A percentile compares a stretch with the other conserved stretches of the same genome.
phyloP scores from a whole-genome alignment of 2,797 vertebrate species.

The Pempheris klunzingeri region DNA sequence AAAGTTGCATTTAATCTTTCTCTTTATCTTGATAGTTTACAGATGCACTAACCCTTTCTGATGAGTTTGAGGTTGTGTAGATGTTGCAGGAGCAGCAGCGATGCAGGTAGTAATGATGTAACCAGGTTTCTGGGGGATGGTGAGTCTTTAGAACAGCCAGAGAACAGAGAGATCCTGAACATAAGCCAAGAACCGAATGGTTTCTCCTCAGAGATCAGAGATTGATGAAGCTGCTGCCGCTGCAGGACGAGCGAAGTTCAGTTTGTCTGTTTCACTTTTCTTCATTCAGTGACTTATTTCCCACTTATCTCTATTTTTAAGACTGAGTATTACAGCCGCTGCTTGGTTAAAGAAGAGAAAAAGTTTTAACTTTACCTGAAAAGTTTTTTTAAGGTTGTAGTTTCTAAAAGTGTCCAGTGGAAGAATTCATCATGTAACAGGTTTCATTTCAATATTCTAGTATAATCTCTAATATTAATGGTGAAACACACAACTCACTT shows the following conservation, averaged over 20 bases:
- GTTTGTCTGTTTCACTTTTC: not conserved
- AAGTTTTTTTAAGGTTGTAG: not conserved
- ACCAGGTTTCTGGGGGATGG: constrained; percentile 26
- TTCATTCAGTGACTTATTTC: not conserved
- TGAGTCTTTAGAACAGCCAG: constrained; percentile 16
- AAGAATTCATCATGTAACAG: not conserved
- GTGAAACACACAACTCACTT: not conserved
- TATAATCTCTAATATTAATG: not conserved
- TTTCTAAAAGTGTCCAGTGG: not conserved
- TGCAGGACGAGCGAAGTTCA: constrained; percentile 26
- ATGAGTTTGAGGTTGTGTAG: not conserved
- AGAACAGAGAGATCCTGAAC: constrained; percentile 45
- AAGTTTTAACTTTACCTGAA: not conserved
- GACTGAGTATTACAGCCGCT: too few species aligned
- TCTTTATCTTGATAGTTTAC: not conserved
- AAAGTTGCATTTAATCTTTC: constrained; percentile 10
- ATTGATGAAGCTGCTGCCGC: constrained; percentile 59
- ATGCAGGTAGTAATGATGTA: not conserved
- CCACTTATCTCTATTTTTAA: constrained; percentile 5
- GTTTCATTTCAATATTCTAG: not conserved
- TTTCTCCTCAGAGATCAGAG: constrained; percentile 54
- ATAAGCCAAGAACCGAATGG: not conserved
- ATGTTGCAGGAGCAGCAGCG: constrained; percentile 5
- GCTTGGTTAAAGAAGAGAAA: not conserved
- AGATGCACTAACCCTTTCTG: too few species aligned